Evolutionary conservation across 1,140 invertebrate genomes (phyloP).

Genomic region (Ceratitis capitata): DNA sequence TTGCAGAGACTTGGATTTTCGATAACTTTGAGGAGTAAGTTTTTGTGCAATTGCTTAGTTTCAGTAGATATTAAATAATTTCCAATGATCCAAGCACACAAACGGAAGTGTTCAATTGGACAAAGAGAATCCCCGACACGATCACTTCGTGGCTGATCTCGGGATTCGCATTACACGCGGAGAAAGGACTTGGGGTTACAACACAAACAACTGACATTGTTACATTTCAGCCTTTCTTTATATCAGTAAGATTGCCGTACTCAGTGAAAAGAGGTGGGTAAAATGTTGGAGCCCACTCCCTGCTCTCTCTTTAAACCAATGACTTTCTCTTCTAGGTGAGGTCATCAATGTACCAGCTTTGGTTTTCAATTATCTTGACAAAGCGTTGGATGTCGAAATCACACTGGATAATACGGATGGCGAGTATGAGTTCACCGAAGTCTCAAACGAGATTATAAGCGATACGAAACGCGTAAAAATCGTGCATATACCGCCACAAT

Average conservation of each 20-base stretch:
- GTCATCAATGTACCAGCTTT: conserved; percentile 60
- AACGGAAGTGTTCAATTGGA: conserved; percentile 62
- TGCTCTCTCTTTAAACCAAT: too few relatives aligned
- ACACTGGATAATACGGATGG: conserved; percentile 82
- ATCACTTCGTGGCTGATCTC: conserved; percentile 93
- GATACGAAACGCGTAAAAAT: conserved; percentile 71
- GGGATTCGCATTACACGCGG: conserved; percentile 88
- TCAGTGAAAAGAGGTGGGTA: conserved; percentile 78
- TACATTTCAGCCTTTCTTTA: conserved; percentile 90
- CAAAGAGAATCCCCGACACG: conserved; percentile 78
- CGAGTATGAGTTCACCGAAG: conserved; percentile 81
- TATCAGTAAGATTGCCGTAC: conserved; percentile 82
- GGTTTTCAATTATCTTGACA: conserved; percentile 66
- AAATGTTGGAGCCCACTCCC: too few relatives aligned
- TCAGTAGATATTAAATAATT: not conserved
- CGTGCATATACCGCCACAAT: conserved; percentile 74
- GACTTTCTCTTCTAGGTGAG: conserved; percentile 49
- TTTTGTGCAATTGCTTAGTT: not conserved
- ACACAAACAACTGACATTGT: conserved; percentile 77
- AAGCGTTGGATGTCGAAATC: conserved; percentile 82
- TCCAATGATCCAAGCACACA: conserved; percentile 43
- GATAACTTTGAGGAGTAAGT: conserved; percentile 54
- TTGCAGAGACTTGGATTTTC: conserved; percentile 61
- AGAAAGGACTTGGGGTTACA: conserved; percentile 85
- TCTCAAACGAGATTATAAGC: conserved; percentile 67